These are phyloP conservation scores for Sanderia malayensis DNA, from an alignment of 30 jellyfish, hydroid and myxozoan genomes.

Conservation along the genomic window DNA sequence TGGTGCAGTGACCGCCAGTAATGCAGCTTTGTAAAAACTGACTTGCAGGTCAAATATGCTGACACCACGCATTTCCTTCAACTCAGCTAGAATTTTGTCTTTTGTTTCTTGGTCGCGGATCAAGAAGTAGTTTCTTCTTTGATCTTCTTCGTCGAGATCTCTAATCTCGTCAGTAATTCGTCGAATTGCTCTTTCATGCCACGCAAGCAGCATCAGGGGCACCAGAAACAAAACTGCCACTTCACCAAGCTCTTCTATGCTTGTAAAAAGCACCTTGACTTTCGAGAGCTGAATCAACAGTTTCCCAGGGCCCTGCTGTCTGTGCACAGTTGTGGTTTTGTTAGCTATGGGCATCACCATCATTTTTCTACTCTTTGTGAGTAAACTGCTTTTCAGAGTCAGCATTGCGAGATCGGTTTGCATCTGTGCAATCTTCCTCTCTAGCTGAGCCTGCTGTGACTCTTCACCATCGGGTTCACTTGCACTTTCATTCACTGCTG, in stretches of 20 bases:
- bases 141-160: conserved; percentile 61
- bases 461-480: background rate
- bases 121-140: conserved; percentile 30
- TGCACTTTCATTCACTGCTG: background rate
- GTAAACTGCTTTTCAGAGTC: conserved; percentile 2
- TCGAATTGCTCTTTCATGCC: conserved; percentile 54
- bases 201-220: conserved; percentile 52
- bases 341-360: conserved; percentile 1
- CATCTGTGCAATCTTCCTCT: conserved; percentile 6
- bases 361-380: background rate
- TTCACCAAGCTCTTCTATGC: conserved; percentile 21
- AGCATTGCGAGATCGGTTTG: conserved; percentile 16
- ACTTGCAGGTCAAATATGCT: conserved; percentile 56
- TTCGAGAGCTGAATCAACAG: background rate
- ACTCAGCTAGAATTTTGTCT: background rate
- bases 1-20: conserved; percentile 35
- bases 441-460: too few species aligned
- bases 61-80: conserved; percentile 50
- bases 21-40: conserved; percentile 50
- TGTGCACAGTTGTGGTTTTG: background rate
- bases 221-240: conserved; percentile 30
- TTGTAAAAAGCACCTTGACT: conserved; percentile 15
- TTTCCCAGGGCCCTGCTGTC: conserved; percentile 19
- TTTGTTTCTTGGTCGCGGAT: conserved; percentile 20
- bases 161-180: conserved; percentile 42